Evolutionary conservation across 2,797 vertebrate species (phyloP).

Genomic region (Simalia tracyae): DNA sequence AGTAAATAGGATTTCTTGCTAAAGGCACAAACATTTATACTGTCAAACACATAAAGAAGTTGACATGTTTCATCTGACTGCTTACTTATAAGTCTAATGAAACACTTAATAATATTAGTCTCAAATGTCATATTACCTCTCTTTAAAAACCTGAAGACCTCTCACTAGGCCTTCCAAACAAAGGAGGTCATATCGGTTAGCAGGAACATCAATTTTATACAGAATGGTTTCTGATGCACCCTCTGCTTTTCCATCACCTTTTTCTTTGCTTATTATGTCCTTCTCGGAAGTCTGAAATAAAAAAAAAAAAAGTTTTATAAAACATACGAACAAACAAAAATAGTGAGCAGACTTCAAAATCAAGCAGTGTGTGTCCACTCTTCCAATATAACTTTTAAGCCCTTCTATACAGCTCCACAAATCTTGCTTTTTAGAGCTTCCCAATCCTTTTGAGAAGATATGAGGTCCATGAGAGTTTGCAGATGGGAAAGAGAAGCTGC

Average conservation of each 20-base stretch:
- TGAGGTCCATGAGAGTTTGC: not conserved
- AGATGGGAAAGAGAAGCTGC: not conserved
- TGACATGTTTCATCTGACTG: not conserved
- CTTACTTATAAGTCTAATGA: not conserved
- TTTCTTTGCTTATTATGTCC: slow-evolving; percentile 91
- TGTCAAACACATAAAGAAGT: not conserved
- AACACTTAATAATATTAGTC: not conserved
- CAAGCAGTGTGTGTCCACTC: not conserved
- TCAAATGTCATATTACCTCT: slow-evolving; percentile 77
- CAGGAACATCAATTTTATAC: slow-evolving; percentile 97
- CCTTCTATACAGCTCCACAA: not conserved
- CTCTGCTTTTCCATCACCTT: slow-evolving; percentile 86
- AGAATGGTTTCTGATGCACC: slow-evolving; percentile 88
- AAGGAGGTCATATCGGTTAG: slow-evolving; percentile 96
- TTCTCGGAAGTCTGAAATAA: slow-evolving; percentile 89
- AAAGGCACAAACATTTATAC: not conserved
- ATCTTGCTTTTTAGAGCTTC: not conserved
- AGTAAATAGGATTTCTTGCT: not conserved
- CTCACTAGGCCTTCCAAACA: slow-evolving; percentile 94
- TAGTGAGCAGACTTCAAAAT: not conserved
- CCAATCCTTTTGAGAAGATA: not conserved
- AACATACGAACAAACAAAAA: not conserved
- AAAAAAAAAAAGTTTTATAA: slow-evolving; percentile 5
- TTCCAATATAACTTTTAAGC: not conserved
- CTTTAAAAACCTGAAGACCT: slow-evolving; percentile 94